A percentile compares a stretch with the other conserved stretches of the same genome.
phyloP scores from a whole-genome alignment of 2,888 invertebrate genomes.

The Dichetophora obliterata region DNA sequence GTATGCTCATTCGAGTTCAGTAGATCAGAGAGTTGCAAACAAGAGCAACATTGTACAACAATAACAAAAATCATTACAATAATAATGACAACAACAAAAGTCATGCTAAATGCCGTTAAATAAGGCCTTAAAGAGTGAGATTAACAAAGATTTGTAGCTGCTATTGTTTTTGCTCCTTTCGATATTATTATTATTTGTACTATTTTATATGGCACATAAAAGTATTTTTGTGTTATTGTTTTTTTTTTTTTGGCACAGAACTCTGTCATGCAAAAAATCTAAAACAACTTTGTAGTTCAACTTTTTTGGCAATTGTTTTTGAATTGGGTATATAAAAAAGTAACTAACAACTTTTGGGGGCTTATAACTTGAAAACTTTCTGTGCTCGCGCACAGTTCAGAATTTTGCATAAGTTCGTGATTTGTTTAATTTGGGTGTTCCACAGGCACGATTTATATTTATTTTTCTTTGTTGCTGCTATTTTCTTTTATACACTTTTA shows the following conservation, averaged over 20 bases:
- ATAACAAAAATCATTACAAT: background rate
- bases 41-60: slow-evolving; percentile 8
- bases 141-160: slow-evolving; percentile 2
- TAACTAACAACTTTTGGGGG: background rate
- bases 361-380: slow-evolving; percentile 10
- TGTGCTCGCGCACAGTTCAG: slow-evolving; percentile 18
- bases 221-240: background rate
- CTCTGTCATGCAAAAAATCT: background rate
- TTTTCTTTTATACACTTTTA: slow-evolving; percentile 3
- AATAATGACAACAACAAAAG: slow-evolving; percentile 23
- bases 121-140: slow-evolving; percentile 8
- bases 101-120: slow-evolving; percentile 20
- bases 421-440: slow-evolving; percentile 48
- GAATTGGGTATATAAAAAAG: background rate
- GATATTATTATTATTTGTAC: background rate
- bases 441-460: slow-evolving; percentile 40
- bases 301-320: background rate
- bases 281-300: background rate
- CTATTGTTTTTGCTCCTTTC: background rate
- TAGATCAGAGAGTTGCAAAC: background rate
- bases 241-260: background rate
- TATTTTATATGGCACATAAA: background rate
- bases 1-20: background rate
- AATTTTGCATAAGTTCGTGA: slow-evolving; percentile 59
- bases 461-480: no score